phyloP scores from a whole-genome alignment of 2,113 vertebrate species.

The Amazona guildingii region DNA sequence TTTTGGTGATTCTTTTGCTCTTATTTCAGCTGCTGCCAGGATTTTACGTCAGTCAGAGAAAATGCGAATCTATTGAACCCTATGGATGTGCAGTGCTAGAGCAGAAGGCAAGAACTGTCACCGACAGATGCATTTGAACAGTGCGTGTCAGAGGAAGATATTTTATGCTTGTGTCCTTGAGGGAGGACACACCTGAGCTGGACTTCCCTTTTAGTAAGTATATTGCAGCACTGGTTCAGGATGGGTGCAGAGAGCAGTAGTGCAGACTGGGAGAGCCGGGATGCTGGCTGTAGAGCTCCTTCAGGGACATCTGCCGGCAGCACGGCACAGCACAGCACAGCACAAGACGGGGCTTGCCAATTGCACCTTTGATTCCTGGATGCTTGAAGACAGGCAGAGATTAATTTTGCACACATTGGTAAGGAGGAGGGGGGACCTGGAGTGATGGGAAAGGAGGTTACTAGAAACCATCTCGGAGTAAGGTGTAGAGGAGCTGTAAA shows the following conservation, averaged over 20 bases:
- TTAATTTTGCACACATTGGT: not conserved
- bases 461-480: not conserved
- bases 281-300: not conserved
- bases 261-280: not conserved
- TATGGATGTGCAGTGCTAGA: not conserved
- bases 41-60: not conserved
- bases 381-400: not conserved
- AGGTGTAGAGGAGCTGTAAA: not conserved
- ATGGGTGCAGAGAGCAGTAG: not conserved
- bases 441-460: not conserved
- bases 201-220: not conserved
- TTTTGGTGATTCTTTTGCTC: not conserved
- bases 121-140: not conserved
- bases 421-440: not conserved
- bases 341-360: not conserved
- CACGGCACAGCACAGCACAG: not conserved
- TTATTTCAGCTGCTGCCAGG: slow-evolving; percentile 12
- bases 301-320: not conserved
- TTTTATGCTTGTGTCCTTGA: not conserved
- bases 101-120: not conserved
- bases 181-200: not conserved
- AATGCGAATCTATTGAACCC: not conserved
- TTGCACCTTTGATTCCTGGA: not conserved
- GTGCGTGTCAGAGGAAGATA: not conserved
- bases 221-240: not conserved